Base-by-base conservation (phyloP, 1,140 invertebrate species). In the Gerris buenoi region DNA sequence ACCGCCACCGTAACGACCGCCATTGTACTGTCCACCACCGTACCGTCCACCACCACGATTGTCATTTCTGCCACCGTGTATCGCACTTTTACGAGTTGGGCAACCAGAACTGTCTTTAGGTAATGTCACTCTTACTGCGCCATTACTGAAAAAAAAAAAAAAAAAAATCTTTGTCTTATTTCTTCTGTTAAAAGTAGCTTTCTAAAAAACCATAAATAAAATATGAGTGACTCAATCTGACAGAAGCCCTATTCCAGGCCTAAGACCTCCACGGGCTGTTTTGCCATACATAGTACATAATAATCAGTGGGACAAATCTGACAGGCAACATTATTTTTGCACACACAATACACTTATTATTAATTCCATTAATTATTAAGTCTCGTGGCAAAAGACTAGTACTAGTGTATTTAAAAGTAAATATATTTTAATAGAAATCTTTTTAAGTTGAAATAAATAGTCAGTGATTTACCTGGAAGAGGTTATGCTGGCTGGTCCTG, bases 101-200 rank as follows among this genome's bases (percentile, higher is more conserved):
- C 25, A 3, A 65, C 33, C 46, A 25, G 33, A 63, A 26, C 25
- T 56, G 29, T 57, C 13, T 22, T 64, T 29, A 14, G 29, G 64
- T 10, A 65, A 29, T 5, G 27, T 28, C 23, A 65, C 64, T 65
- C 26, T 65, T 28, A 65, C 64, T 13, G 29, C 33, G 57, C 64
- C 64, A 56, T 65, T 57, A 65, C 64, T 65, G 15, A 46, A 56
- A 64, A 28, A 33, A 23, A 26, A 5, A 63, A 27, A 63, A 10
- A 63, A 25, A 46, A n/a, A n/a, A n/a, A n/a, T n/a, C n/a, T n/a
- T n/a, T n/a, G n/a, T n/a, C n/a, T n/a, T n/a, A n/a, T n/a, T n/a
- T n/a, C n/a, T n/a, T n/a, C n/a, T n/a, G n/a, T n/a, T n/a, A n/a
- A n/a, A n/a, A n/a, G n/a, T n/a, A n/a, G n/a, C n/a, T n/a, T n/a